Base-by-base conservation (phyloP, 1,140 invertebrate genomes). In the Drosophila lacteicornis region DNA sequence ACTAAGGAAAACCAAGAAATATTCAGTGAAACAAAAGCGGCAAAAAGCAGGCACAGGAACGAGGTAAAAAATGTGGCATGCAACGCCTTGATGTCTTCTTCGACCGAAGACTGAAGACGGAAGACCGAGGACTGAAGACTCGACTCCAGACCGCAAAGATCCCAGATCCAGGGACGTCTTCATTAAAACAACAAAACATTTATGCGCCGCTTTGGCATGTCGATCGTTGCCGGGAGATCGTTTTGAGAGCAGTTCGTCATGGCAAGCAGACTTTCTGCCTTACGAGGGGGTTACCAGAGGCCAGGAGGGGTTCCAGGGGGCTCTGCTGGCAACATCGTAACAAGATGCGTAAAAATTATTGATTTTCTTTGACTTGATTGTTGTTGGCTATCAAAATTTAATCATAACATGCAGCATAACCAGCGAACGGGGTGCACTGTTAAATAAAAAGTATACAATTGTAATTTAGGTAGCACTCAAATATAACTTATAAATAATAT, bases 321-420 rank as follows among this genome's bases (percentile, higher is more conserved):
- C 40, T 22, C 53, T 42, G 38, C 53, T 59, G 71, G 65, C 71
- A 66, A 82, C 73, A 86, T 63, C 75, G 82, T 91, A 91, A 91
- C 90, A 91, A 91, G 90, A 91, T 91, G 90, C 90, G 90, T 91
- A 90, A 91, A 91, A 91, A 86, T 91, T 91, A 91, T 91, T 91
- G 90, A 91, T 91, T 91, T 91, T 90, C 85, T 80, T 69, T 85
- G 85, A 90, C 85, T 88, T 88, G 85, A 88, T 88, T 88, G 85
- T 88, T 88, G 85, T 88, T 88, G 85, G 85, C 86, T 90, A 90
- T 90, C 86, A 91, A 91, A 91, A 83, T 91, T 91, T 91, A 91
- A 91, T 91, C 86, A 90, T 91, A 91, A 85, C 86, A 91, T 90
- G 85, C 82, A 83, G 51, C 66, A 63, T 66, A 79, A 60, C 55